These are phyloP conservation scores for Danio jaintianensis DNA, from an alignment of 2,797 vertebrate genomes.

Conservation along the genomic window DNA sequence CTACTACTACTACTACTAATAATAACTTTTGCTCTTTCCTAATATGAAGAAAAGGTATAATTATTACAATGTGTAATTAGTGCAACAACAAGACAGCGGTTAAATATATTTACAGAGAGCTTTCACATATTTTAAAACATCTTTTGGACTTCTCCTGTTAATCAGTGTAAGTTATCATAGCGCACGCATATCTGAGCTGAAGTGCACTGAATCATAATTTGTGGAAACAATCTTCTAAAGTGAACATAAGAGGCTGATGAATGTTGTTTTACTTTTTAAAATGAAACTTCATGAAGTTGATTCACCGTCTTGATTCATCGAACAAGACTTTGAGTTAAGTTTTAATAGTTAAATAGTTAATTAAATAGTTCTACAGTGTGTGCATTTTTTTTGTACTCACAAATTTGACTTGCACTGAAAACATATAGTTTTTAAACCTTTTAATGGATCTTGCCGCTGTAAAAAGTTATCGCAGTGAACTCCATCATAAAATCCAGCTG, in stretches of 20 bases:
- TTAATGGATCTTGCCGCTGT: not conserved
- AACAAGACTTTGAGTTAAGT: not conserved
- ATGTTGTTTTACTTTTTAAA: not conserved
- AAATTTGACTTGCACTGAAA: not conserved
- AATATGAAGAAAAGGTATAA: not conserved
- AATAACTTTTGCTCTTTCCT: not conserved
- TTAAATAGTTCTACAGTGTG: not conserved
- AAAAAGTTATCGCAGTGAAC: not conserved
- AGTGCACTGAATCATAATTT: conserved; percentile 17
- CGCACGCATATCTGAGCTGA: not conserved
- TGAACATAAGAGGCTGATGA: not conserved
- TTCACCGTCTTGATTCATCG: not conserved
- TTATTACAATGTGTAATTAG: not conserved
- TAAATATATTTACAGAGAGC: not conserved
- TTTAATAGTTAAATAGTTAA: too few species aligned
- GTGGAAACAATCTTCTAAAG: not conserved
- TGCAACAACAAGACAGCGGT: not conserved
- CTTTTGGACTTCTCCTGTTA: not conserved
- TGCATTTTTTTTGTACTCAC: not conserved
- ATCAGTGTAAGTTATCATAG: not conserved
- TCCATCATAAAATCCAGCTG: not conserved
- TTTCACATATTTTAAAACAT: not conserved
- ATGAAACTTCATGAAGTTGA: not conserved
- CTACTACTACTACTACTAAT: too few species aligned
- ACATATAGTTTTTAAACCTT: not conserved